Evolutionary conservation across 2,113 vertebrate species (phyloP), one percentile per base, ranked within the genome.

Genomic region (Alces alces): DNA sequence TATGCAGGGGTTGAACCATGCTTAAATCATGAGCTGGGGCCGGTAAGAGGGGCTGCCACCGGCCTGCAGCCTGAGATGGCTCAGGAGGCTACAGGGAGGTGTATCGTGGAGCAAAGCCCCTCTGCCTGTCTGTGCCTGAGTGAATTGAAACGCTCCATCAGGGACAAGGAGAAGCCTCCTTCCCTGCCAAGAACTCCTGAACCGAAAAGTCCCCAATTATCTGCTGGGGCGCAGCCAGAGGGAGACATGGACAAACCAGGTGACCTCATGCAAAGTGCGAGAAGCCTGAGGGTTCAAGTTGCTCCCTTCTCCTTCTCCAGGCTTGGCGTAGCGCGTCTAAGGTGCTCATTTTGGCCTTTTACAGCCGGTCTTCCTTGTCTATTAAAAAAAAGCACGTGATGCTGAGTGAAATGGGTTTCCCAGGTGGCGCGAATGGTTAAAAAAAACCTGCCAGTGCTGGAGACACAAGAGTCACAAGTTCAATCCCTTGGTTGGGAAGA

Each of bases 251-350:
- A 13, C 33, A n/a, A 79, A 6, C 17, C 7, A 30, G 28, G 4
- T 28, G 86, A n/a, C 17, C 52, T 54, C 64, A 6, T 0, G 9
- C 3, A 6, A 39, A 6, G 4, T 17, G 52, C 2, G 0, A 16
- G 30, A 52, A n/a, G 87, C 45, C 89, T 10, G 25, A 25, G 30
- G 23, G 28, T 23, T 43, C 19, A 7, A 0, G 61, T 8, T 7
- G 45, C 79, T 50, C 30, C 39, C 36, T 33, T 6, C 39, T 17
- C 39, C 30, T 33, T 6, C 39, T 14, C 58, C 2, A 12, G n/a
- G 54, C 70, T 0, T 0, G 16, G 60, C 0, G 0, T 28, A 1
- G 33, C 6, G 0, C 7, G 0, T 28, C 43, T n/a, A 15, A 52
- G 15, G 25, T 10, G 4, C 39, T 5, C 7, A 2, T 4, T 50